phyloP scores from a whole-genome alignment of 2,797 vertebrate species.

The Sebastes steindachneri region DNA sequence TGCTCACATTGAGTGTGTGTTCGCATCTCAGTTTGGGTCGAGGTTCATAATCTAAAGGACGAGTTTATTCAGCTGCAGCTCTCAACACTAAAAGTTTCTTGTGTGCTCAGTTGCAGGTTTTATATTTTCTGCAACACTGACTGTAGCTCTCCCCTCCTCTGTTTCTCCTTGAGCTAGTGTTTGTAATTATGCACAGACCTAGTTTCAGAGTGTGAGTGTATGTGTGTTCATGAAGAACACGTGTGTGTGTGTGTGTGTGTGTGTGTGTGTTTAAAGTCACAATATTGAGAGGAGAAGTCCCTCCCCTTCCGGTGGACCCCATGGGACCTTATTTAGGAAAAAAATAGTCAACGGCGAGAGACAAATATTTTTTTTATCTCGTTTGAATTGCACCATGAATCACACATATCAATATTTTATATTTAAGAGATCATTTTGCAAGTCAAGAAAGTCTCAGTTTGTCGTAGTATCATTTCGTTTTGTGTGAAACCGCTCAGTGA shows the following conservation, averaged over 20 bases:
- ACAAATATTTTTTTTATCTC: too few relatives aligned
- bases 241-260: background rate
- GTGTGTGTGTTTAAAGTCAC: conserved; percentile 7
- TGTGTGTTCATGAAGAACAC: background rate
- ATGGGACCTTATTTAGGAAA: too few relatives aligned
- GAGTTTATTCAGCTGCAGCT: conserved; percentile 61
- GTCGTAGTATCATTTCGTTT: too few relatives aligned
- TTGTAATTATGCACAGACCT: conserved; percentile 80
- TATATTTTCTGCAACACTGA: conserved; percentile 65
- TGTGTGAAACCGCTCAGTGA: too few relatives aligned
- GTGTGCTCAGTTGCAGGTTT: conserved; percentile 62
- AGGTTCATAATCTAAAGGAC: conserved; percentile 37
- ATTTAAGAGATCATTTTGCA: too few relatives aligned
- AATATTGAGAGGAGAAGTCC: background rate
- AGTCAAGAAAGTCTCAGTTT: too few relatives aligned
- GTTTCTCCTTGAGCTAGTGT: conserved; percentile 61
- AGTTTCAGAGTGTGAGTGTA: conserved; percentile 56
- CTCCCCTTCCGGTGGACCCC: too few relatives aligned
- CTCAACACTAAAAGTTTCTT: conserved; percentile 45
- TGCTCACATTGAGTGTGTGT: conserved; percentile 12
- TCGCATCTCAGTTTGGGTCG: conserved; percentile 11
- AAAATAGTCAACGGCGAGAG: too few relatives aligned
- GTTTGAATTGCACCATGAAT: too few relatives aligned
- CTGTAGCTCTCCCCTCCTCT: conserved; percentile 64
- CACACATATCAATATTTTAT: too few relatives aligned